A percentile compares a stretch with the other conserved stretches of the same genome.
These are phyloP conservation scores for Tenthredo amoena DNA, from an alignment of 2,888 invertebrate species.

Conservation along the genomic window DNA sequence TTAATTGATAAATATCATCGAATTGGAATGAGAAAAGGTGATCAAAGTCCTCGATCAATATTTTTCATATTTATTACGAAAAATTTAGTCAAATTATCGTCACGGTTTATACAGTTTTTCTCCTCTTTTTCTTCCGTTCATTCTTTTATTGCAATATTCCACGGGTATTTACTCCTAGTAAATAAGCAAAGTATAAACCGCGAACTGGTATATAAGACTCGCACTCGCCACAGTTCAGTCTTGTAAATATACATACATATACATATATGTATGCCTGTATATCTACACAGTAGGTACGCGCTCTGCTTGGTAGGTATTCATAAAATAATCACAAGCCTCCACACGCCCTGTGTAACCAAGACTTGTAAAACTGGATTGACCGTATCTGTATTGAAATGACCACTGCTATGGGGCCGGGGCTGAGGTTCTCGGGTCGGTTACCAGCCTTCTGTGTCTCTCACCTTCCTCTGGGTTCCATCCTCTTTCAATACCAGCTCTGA, in stretches of 20 bases:
- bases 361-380: conserved; percentile 68
- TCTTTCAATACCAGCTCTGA: not conserved
- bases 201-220: not conserved
- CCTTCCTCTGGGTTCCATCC: conserved; percentile 1
- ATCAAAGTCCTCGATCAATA: not conserved
- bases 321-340: conserved; percentile 45
- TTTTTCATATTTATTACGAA: not conserved
- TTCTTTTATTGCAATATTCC: not conserved
- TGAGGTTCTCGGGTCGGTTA: conserved; percentile 33
- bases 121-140: not conserved
- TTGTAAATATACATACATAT: conserved; percentile 3
- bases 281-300: not conserved
- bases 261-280: not conserved
- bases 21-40: not conserved
- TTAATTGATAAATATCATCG: not conserved
- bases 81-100: not conserved
- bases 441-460: conserved; percentile 13
- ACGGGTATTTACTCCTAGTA: not conserved
- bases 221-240: conserved; percentile 19
- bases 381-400: conserved; percentile 59
- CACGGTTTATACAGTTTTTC: not conserved
- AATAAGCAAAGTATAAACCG: conserved; percentile 12
- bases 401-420: conserved; percentile 38
- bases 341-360: conserved; percentile 57
- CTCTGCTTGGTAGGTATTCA: conserved; percentile 26